Percentiles rank a stretch among this genome's conserved stretches.
Conservation (phyloP, 2,113 vertebrate genomes). For the mouse (Mus musculus) region DNA sequence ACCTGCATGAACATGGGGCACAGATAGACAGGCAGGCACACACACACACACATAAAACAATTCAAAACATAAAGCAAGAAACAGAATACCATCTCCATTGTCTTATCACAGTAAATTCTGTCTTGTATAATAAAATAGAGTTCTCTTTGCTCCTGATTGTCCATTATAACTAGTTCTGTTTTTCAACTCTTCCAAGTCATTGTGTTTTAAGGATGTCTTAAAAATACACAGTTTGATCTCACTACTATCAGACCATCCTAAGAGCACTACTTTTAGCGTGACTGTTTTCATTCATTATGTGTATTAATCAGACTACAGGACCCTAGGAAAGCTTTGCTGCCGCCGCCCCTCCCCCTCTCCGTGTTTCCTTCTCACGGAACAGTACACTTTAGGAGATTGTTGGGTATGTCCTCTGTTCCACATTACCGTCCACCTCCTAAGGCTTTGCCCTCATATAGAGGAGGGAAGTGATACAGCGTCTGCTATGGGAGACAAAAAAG, state of each 20-base stretch:
- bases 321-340: not conserved
- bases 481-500: not conserved
- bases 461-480: not conserved
- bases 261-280: not conserved
- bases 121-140: not conserved
- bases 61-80: not conserved
- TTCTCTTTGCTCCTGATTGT: constrained; percentile 21
- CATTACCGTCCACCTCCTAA: not conserved
- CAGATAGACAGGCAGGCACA: not conserved
- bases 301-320: not conserved
- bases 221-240: not conserved
- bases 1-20: not conserved
- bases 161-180: constrained; percentile 3
- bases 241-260: not conserved
- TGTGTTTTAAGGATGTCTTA: constrained; percentile 40
- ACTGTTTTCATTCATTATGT: not conserved
- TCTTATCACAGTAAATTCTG: constrained; percentile 8
- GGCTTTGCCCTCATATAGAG: not conserved
- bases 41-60: not conserved
- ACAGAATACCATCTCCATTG: not conserved
- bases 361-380: not conserved
- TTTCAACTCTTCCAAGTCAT: constrained; percentile 9
- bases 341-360: not conserved
- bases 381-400: not conserved
- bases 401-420: not conserved